These are phyloP conservation scores for Heterodera carotae DNA, from an alignment of 1,140 invertebrate species.

Conservation along the genomic window DNA sequence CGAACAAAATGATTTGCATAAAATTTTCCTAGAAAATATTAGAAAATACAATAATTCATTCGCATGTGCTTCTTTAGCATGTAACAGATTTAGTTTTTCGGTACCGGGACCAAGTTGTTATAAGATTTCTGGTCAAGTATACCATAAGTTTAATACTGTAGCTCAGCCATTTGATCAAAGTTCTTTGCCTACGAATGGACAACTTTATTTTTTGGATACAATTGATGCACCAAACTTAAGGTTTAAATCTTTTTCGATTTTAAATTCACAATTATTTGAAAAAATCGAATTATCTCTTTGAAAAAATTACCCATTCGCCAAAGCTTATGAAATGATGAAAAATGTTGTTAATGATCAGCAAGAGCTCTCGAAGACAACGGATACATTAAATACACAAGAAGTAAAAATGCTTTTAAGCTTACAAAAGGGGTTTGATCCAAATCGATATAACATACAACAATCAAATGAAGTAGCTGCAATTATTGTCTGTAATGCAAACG, in stretches of 20 bases:
- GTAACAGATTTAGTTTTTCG: neutral
- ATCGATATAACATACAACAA: neutral
- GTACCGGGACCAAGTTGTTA: too few relatives aligned
- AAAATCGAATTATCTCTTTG: neutral
- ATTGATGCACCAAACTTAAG: neutral
- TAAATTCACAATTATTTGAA: neutral
- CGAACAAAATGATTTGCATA: neutral
- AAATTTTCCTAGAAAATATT: too few relatives aligned
- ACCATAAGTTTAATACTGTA: slow-evolving; percentile 4
- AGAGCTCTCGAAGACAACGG: too few relatives aligned
- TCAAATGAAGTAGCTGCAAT: neutral
- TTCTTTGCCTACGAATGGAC: neutral
- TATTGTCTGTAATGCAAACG: neutral
- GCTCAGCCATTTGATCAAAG: neutral
- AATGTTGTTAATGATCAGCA: neutral
- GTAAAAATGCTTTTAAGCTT: neutral
- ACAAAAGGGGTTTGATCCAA: neutral
- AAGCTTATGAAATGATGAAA: neutral
- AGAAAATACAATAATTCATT: too few relatives aligned
- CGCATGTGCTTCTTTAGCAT: too few relatives aligned
- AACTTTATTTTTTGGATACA: neutral
- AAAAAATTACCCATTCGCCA: neutral
- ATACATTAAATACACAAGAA: neutral
- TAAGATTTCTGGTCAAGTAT: too few relatives aligned
- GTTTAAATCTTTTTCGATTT: neutral